Conservation (phyloP, 2,113 vertebrate species). For the Vicugna pacos region DNA sequence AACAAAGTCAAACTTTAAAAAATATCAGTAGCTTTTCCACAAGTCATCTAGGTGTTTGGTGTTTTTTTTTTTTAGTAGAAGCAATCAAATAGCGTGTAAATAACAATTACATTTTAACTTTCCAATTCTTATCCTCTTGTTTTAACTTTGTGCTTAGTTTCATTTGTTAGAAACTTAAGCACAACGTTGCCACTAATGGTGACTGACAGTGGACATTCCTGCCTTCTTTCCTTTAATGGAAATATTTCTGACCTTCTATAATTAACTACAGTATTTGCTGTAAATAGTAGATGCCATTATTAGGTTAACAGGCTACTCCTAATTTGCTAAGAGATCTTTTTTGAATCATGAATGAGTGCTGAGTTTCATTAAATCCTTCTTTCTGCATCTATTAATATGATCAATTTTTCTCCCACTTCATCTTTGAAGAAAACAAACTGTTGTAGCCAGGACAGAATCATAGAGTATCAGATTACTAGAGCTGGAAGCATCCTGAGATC, state of each 20-base stretch:
- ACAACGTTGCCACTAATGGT: neutral
- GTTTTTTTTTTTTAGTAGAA: neutral
- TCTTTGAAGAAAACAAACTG: conserved; percentile 19
- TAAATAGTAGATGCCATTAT: neutral
- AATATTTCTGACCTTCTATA: neutral
- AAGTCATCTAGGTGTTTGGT: neutral
- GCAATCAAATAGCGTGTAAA: neutral
- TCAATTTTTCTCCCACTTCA: neutral
- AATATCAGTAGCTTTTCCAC: neutral
- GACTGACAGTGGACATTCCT: neutral
- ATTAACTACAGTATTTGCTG: neutral
- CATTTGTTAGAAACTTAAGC: neutral
- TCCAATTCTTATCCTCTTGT: neutral
- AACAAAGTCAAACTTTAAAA: neutral
- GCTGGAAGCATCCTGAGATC: neutral
- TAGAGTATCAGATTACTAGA: neutral
- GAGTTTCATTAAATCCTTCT: neutral
- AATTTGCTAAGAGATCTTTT: conserved; percentile 21
- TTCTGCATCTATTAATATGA: neutral
- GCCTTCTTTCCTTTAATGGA: neutral
- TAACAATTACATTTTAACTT: neutral
- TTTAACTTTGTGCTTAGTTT: neutral
- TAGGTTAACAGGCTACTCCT: neutral
- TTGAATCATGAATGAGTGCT: neutral
- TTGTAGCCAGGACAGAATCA: neutral